Evolutionary conservation across 2,888 invertebrate species (phyloP), one percentile per base, ranked within the genome.

Genomic region (Drosophila hawaiiensis): DNA sequence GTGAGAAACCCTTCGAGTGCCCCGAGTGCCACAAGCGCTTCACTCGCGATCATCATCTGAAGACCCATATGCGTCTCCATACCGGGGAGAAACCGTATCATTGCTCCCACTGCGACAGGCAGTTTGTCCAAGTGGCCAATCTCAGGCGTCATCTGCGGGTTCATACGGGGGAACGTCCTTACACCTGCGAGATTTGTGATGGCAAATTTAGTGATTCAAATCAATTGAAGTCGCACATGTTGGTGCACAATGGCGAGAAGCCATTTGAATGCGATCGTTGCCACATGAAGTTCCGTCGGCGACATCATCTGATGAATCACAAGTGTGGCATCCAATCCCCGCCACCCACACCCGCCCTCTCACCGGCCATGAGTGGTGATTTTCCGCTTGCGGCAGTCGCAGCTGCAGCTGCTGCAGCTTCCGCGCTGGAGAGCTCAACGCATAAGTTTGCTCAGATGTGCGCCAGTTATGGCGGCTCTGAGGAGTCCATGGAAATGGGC

Each of bases 81-180:
- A 98, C 98, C 2, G 98, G 98, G 1, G 98, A 98, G 93, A 97
- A 98, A 89, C 98, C 98, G 0, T 98, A 98, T 93, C 96, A 97
- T 91, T 98, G 98, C 94, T 96, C 96, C 62, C 97, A 97, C 93
- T 98, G 98, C 94, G 97, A 98, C 79, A 95, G 98, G 3, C 97
- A 97, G 92, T 98, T 98, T 93, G 98, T 98, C 43, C 98, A 98
- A 93, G 98, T 98, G 47, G 98, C 98, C 19, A 98, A 98, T 92
- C 94, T 98, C 43, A 94, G 98, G 9, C 95, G 98, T 12, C 98
- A 98, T 91, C 94, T 98, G 49, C 95, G 98, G 62, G 98, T 98
- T 0, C 98, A 98, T 93, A 98, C 98, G 0, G 98, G 98, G 3
- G 98, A 98, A 93, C 95, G 97, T 25, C 98, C 98, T 0, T 98